phyloP scores from a whole-genome alignment of 2,797 vertebrate species.

The Xiphorhynchus erythropygius region DNA sequence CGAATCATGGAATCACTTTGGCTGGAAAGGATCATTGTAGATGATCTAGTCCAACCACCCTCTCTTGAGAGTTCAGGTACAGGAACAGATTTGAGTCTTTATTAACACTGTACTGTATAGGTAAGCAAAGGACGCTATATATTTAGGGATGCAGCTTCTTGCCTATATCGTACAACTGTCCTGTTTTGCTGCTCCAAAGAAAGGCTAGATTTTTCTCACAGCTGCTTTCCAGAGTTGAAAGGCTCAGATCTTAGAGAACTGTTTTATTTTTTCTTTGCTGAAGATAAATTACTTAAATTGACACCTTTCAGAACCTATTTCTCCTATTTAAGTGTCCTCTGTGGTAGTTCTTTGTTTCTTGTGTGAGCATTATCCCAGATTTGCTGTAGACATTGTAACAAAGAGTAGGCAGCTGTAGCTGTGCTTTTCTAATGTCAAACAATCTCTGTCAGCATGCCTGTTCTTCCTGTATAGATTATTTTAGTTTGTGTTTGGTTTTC shows the following conservation, averaged over 20 bases:
- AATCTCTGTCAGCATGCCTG: not conserved
- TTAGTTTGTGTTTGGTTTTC: constrained; percentile 22
- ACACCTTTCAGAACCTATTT: constrained; percentile 62
- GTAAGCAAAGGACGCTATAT: not conserved
- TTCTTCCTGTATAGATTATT: not conserved
- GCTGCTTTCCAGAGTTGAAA: constrained; percentile 15
- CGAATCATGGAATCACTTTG: not conserved
- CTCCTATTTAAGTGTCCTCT: constrained; percentile 46
- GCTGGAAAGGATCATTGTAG: not conserved
- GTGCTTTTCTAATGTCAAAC: constrained; percentile 27
- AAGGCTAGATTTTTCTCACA: constrained; percentile 18
- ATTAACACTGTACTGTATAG: not conserved
- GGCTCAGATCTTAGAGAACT: constrained; percentile 32
- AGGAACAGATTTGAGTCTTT: not conserved
- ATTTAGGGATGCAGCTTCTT: not conserved
- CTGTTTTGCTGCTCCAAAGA: not conserved
- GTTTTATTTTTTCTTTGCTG: constrained; percentile 58
- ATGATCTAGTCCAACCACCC: not conserved
- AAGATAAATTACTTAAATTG: constrained; percentile 52
- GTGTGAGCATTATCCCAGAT: constrained; percentile 47
- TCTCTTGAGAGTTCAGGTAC: not conserved
- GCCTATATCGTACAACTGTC: not conserved
- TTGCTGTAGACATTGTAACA: constrained; percentile 40
- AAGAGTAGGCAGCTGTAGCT: constrained; percentile 48
- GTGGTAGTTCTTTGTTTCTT: constrained; percentile 54